Conservation (phyloP, 1,140 invertebrate species). For the Heliconius hewitsoni region DNA sequence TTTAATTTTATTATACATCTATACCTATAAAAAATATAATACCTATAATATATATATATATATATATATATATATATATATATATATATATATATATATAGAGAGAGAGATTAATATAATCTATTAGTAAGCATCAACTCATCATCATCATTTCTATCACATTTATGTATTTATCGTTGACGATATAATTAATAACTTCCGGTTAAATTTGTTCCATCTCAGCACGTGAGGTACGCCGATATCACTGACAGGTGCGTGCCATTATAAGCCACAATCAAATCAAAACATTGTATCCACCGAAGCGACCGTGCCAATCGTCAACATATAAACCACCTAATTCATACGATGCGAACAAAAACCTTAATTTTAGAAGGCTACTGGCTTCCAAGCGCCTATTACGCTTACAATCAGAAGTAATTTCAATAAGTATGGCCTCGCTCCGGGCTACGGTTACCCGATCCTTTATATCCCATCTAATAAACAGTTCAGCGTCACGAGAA, state of each 20-base stretch:
- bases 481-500: slow-evolving; percentile 77
- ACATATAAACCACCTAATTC: slow-evolving; percentile 74
- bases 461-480: slow-evolving; percentile 74
- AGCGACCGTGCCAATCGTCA: slow-evolving; percentile 55
- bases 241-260: not conserved
- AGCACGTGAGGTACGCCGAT: not conserved
- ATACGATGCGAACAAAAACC: slow-evolving; percentile 65
- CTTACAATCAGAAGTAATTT: slow-evolving; percentile 79
- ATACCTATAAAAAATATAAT: too few relatives aligned
- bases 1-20: not conserved
- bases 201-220: not conserved
- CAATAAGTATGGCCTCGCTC: slow-evolving; percentile 72
- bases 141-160: too few relatives aligned
- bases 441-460: slow-evolving; percentile 60
- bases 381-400: slow-evolving; percentile 69
- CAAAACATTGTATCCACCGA: slow-evolving; percentile 29
- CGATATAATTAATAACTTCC: not conserved
- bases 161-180: too few relatives aligned
- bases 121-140: too few relatives aligned
- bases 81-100: too few relatives aligned
- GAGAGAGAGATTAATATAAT: too few relatives aligned
- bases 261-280: not conserved
- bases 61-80: too few relatives aligned
- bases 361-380: slow-evolving; percentile 75
- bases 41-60: too few relatives aligned